Evolutionary conservation across 2,888 invertebrate species (phyloP), one percentile per base, ranked within the genome.

Genomic region (Spodoptera exigua): DNA sequence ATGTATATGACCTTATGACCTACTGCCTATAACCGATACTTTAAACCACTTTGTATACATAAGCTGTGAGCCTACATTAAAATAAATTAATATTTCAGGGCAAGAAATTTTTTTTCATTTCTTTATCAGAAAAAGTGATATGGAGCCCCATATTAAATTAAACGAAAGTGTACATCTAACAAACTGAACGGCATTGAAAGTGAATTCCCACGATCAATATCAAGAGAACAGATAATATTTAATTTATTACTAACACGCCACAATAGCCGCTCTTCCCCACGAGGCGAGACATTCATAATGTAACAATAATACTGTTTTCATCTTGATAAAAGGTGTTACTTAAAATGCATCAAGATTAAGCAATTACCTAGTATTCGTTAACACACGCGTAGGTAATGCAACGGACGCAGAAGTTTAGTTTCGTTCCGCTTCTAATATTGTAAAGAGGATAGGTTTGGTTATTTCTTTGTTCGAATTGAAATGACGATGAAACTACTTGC

Each of bases 301-400:
- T 27, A 53, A 56, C 36, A 62, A 3, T 45, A 59, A 52, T 51
- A 66, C 9, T 32, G 56, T 74, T 72, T 70, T 66, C 74, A 74
- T 72, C 74, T 37, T 45, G 67, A 70, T 63, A 70, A 47, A 34
- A 41, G 45, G 5, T 16, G n/a, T 10, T 46, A 34, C 60, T 45
- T 45, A 66, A 67, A 74, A 67, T 74, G 54, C 71, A 73, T 74
- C 74, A 57, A 71, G 74, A 75, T 72, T 65, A 61, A 41, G 5
- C 47, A 61, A 57, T 61, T 61, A n/a, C n/a, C n/a, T n/a, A 48
- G 54, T 16, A 62, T 63, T 55, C 32, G 46, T 44, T 44, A 47
- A 21, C 16, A 32, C 16, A 17, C n/a, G 27, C 27, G 9, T 0
- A 37, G 39, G 18, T 35, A 18, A 21, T 12, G 1, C 9, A 13